Evolutionary conservation across 2,888 invertebrate genomes (phyloP), one percentile per base, ranked within the genome.

Genomic region (Eilema sororculum): DNA sequence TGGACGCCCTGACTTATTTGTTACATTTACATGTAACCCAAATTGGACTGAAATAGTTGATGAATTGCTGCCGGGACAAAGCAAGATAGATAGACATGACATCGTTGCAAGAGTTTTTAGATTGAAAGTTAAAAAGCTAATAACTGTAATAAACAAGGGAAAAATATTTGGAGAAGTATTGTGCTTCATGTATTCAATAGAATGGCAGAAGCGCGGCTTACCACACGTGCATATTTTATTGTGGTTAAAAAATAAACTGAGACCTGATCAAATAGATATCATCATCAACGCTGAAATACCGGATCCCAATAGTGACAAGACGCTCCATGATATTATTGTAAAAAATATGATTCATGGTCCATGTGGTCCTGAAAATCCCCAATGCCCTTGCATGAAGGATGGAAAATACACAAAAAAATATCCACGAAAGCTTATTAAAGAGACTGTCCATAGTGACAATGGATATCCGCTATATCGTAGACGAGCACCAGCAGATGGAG

Each of bases 301-400:
- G 2, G 66, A 84, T 68, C 72, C 72, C 20, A 58, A 74, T 58
- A 46, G 9, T 20, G 30, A 33, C 30, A 4, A 33, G 30, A 28
- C 59, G 25, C 73, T 84, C 3, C 41, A 80, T 28, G 78, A 80
- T 25, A 78, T 67, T 20, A 69, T 86, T 9, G 72, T 30, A 0
- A 84, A 72, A 70, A 81, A 81, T 62, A 84, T 84, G 84, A 77
- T 84, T 24, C 83, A 84, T 68, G 81, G 81, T 37, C 84, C 84
- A 10, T 86, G 84, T 56, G 83, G 82, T 3, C 30, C 69, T 12
- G 8, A 67, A n/a, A 84, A 86, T 60, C 60, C 57, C 0, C 37
- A 46, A 6, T 73, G 74, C 0, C 83, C 82, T 0, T 84, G 83
- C 72, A 84, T 84, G 82, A 74, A 75, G 57, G 67, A 84, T 6